phyloP scores from a whole-genome alignment of 2,888 invertebrate genomes.

The Ormia ochracea region DNA sequence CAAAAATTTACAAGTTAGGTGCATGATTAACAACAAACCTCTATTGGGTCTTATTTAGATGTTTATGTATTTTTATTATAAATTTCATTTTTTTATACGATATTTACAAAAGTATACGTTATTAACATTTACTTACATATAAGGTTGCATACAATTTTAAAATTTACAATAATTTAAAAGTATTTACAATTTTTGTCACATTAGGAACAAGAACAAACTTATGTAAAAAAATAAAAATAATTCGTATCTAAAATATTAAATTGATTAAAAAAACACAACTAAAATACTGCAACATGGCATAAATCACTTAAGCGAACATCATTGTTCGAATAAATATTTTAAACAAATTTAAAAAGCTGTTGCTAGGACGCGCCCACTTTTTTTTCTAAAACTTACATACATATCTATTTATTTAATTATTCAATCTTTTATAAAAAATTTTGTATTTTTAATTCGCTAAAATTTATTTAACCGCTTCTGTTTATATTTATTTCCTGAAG shows the following conservation, averaged over 20 bases:
- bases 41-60: too few species aligned
- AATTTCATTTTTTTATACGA: constrained; percentile 15
- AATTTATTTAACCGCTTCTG: too few species aligned
- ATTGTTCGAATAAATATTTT: background rate
- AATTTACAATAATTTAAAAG: constrained; percentile 1
- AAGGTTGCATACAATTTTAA: constrained; percentile 21
- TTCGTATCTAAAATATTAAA: background rate
- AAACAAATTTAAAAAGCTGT: background rate
- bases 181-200: constrained; percentile 34
- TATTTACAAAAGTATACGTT: constrained; percentile 45
- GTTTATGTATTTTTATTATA: too few species aligned
- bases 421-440: too few species aligned
- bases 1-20: too few species aligned
- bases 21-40: too few species aligned
- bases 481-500: too few species aligned
- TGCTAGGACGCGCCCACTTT: background rate
- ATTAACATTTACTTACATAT: constrained; percentile 8
- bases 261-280: constrained; percentile 5
- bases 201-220: background rate
- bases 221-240: background rate
- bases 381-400: background rate
- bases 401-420: too few species aligned
- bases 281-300: constrained; percentile 28
- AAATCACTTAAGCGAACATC: constrained; percentile 14
- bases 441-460: too few species aligned